Evolutionary conservation across 1,140 invertebrate genomes (phyloP).

Genomic region (Callitettix versicolor): DNA sequence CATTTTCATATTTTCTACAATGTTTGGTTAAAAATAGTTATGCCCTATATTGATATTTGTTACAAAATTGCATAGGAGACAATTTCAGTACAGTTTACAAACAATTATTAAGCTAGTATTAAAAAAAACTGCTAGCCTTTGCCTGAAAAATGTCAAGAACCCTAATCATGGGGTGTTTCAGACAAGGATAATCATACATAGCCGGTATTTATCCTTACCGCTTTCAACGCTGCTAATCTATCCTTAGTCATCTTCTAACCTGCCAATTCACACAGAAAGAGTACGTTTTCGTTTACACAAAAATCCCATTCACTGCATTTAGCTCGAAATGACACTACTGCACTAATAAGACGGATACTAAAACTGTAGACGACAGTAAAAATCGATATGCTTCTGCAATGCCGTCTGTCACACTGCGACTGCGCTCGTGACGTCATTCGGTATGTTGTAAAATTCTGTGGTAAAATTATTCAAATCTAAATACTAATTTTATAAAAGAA

Average conservation of each 20-base stretch:
- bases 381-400: conserved; percentile 64
- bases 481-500: not conserved
- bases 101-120: too few relatives aligned
- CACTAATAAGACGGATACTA: conserved; percentile 47
- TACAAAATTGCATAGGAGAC: too few relatives aligned
- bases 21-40: too few relatives aligned
- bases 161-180: too few relatives aligned
- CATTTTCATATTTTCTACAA: too few relatives aligned
- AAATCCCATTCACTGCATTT: conserved; percentile 67
- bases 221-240: conserved; percentile 91
- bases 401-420: conserved; percentile 43
- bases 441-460: conserved; percentile 6
- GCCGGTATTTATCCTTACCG: conserved; percentile 51
- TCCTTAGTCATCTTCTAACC: conserved; percentile 87
- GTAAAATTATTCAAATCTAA: not conserved
- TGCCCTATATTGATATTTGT: too few relatives aligned
- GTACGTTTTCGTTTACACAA: conserved; percentile 48
- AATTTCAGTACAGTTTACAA: too few relatives aligned
- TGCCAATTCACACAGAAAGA: conserved; percentile 46
- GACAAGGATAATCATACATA: too few relatives aligned
- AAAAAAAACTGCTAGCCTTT: too few relatives aligned
- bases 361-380: conserved; percentile 50
- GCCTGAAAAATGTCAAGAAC: too few relatives aligned
- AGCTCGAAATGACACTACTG: conserved; percentile 51
- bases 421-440: conserved; percentile 29